phyloP scores from a whole-genome alignment of 2,113 vertebrate species.

The Xerus inauris region DNA sequence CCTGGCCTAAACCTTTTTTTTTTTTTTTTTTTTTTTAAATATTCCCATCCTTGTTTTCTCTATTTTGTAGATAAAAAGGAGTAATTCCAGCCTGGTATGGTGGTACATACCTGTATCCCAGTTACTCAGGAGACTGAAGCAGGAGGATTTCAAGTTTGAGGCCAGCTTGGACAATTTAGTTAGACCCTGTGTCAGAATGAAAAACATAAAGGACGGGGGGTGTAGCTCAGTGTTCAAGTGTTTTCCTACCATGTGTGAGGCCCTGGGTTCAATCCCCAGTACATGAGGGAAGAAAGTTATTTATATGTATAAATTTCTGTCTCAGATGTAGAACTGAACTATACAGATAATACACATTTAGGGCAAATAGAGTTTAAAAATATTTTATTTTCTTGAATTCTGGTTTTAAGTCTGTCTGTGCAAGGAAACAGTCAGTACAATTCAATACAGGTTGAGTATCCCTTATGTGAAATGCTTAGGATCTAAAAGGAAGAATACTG shows the following conservation, averaged over 20 bases:
- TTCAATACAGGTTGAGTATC: background rate
- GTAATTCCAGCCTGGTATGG: background rate
- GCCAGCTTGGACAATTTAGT: background rate
- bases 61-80: background rate
- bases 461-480: background rate
- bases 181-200: background rate
- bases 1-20: background rate
- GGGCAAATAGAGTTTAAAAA: background rate
- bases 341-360: background rate
- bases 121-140: background rate
- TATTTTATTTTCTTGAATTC: background rate
- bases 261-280: background rate
- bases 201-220: background rate
- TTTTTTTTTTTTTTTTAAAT: background rate
- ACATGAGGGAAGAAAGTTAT: background rate
- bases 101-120: background rate
- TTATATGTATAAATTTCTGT: background rate
- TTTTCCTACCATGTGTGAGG: background rate
- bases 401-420: background rate
- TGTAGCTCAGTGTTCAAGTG: background rate
- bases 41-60: background rate
- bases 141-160: background rate
- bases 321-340: slow-evolving; percentile 22
- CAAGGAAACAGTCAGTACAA: background rate
- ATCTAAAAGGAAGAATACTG: background rate